phyloP scores from a whole-genome alignment of 2,888 invertebrate species.

The Cacoxenus indagator region DNA sequence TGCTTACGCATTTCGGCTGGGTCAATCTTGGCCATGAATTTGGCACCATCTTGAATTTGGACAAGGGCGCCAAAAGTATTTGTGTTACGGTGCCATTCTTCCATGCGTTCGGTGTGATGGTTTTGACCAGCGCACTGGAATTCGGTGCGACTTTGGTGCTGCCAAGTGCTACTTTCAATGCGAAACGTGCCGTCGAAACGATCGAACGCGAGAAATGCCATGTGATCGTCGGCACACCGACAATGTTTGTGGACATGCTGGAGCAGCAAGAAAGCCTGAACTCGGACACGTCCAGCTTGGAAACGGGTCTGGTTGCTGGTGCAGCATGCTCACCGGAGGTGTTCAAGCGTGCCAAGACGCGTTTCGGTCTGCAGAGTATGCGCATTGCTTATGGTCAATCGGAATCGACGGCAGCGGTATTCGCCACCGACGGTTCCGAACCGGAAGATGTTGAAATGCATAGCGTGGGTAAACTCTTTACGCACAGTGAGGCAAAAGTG shows the following conservation, averaged over 20 bases:
- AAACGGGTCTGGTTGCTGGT: constrained; percentile 78
- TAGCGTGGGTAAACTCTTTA: constrained; percentile 73
- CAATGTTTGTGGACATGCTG: constrained; percentile 85
- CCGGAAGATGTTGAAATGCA: constrained; percentile 64
- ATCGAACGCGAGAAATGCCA: constrained; percentile 80
- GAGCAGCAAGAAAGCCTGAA: constrained; percentile 70
- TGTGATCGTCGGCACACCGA: constrained; percentile 81
- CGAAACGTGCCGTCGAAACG: constrained; percentile 75
- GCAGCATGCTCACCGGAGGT: constrained; percentile 77
- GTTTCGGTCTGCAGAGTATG: constrained; percentile 70
- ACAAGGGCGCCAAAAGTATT: constrained; percentile 58
- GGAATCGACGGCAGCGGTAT: constrained; percentile 72
- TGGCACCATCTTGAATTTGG: constrained; percentile 71
- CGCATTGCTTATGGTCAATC: constrained; percentile 74
- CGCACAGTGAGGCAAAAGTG: constrained; percentile 73
- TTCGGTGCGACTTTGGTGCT: constrained; percentile 76
- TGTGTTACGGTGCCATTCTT: constrained; percentile 81
- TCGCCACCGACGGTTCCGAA: constrained; percentile 72
- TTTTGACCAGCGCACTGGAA: constrained; percentile 73
- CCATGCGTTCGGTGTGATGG: constrained; percentile 82
- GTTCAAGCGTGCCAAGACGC: constrained; percentile 70
- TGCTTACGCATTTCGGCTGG: constrained; percentile 78
- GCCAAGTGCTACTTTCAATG: constrained; percentile 74
- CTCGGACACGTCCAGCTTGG: constrained; percentile 70
- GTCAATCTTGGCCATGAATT: constrained; percentile 80